Conservation (phyloP, 2,797 vertebrate genomes). For the Yasuhikotakia modesta region DNA sequence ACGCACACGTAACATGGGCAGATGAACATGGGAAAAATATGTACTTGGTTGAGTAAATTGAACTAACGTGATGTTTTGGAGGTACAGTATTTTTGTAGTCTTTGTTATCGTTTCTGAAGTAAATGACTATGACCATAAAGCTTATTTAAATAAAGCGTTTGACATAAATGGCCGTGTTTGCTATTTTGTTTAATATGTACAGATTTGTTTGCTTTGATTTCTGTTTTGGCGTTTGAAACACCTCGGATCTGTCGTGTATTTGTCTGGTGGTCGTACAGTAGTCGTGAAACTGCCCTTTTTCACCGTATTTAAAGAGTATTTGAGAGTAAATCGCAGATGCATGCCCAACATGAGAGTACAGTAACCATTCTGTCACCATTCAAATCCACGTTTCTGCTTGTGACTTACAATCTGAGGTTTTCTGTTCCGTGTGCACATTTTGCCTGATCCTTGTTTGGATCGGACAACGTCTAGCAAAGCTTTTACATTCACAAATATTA, state of each 20-base stretch:
- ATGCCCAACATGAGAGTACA: slow-evolving; percentile 32
- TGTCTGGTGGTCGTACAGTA: slow-evolving; percentile 51
- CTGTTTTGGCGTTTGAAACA: slow-evolving; percentile 71
- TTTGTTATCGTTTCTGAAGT: slow-evolving; percentile 54
- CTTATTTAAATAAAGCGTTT: slow-evolving; percentile 58
- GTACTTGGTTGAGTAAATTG: slow-evolving; percentile 53
- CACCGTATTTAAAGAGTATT: slow-evolving; percentile 15
- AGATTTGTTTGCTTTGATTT: slow-evolving; percentile 60
- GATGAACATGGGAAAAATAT: slow-evolving; percentile 64
- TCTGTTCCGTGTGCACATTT: slow-evolving; percentile 56
- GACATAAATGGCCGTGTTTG: slow-evolving; percentile 52
- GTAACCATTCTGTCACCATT: slow-evolving; percentile 39
- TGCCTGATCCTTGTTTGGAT: slow-evolving; percentile 64
- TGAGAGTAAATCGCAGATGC: slow-evolving; percentile 33
- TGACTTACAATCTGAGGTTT: slow-evolving; percentile 52
- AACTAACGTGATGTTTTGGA: slow-evolving; percentile 63
- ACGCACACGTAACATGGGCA: slow-evolving; percentile 70
- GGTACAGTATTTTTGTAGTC: slow-evolving; percentile 59
- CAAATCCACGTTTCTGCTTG: slow-evolving; percentile 40
- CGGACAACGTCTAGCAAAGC: slow-evolving; percentile 73
- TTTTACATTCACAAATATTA: slow-evolving; percentile 78
- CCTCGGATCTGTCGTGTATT: slow-evolving; percentile 65
- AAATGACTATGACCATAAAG: slow-evolving; percentile 60
- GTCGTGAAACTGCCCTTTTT: slow-evolving; percentile 50
- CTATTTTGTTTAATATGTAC: slow-evolving; percentile 56